phyloP scores from a whole-genome alignment of 2,797 vertebrate genomes.

The Tapirus indicus region DNA sequence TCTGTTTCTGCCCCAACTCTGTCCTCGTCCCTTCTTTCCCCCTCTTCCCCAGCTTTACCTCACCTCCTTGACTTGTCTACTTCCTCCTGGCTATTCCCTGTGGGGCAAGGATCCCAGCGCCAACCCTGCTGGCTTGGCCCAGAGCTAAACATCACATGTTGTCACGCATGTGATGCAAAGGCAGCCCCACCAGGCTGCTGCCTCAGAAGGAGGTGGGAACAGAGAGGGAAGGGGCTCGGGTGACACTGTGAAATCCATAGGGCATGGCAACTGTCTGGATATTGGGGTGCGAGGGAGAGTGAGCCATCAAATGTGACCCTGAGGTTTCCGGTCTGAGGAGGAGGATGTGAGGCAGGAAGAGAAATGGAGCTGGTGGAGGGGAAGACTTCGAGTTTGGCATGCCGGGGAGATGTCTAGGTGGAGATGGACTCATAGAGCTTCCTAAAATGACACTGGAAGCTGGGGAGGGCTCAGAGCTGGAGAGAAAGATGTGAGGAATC shows the following conservation, averaged over 20 bases:
- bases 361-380: neutral
- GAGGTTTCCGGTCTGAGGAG: neutral
- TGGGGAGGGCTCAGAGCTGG: neutral
- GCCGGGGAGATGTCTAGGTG: neutral
- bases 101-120: fast-evolving
- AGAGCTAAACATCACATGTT: no score
- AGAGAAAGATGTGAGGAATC: neutral
- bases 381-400: neutral
- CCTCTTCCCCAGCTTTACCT: neutral
- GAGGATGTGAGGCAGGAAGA: neutral
- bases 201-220: no score
- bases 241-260: neutral
- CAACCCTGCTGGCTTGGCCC: neutral
- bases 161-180: fast-evolving
- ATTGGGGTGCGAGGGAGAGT: neutral
- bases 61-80: neutral
- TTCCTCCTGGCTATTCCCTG: neutral
- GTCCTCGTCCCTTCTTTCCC: neutral
- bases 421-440: neutral
- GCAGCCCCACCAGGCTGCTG: neutral
- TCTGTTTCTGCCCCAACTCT: neutral
- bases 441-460: neutral
- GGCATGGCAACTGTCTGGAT: neutral
- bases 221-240: neutral
- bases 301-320: neutral